Evolutionary conservation across 2,113 vertebrate species (phyloP).

Genomic region (Hemiscyllium ocellatum): DNA sequence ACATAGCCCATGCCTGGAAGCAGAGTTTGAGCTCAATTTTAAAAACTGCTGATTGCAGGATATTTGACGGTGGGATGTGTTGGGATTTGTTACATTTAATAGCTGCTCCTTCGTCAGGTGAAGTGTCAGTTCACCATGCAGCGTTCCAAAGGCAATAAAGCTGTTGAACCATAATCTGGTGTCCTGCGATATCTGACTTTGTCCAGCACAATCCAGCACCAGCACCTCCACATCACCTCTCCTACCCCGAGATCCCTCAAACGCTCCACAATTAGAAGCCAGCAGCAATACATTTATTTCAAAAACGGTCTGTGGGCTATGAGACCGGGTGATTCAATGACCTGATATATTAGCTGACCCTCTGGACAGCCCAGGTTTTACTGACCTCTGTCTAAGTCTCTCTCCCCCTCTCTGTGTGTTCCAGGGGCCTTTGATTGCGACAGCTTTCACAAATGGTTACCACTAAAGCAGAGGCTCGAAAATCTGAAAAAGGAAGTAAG

Average conservation of each 20-base stretch:
- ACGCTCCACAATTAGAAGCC: not conserved
- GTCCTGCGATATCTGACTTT: no score
- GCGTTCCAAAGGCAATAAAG: no score
- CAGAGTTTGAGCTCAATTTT: not conserved
- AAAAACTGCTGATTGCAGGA: not conserved
- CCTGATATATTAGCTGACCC: not conserved
- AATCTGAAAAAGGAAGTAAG: constrained; percentile 60
- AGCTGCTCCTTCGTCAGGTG: not conserved
- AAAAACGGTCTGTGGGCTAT: not conserved
- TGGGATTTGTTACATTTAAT: not conserved
- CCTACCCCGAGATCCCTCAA: no score
- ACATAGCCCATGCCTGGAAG: not conserved
- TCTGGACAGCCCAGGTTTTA: not conserved
- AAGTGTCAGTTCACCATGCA: no score
- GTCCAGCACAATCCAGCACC: no score
- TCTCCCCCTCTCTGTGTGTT: constrained; percentile 44
- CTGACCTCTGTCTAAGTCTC: not conserved
- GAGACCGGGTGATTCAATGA: not conserved
- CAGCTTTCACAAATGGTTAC: constrained; percentile 90
- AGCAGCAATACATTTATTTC: not conserved
- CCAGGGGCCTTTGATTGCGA: constrained; percentile 96
- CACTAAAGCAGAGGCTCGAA: no score
- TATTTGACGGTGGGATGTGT: not conserved
- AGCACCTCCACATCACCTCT: not conserved
- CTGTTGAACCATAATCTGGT: no score